Evolutionary conservation across 2,888 invertebrate species (phyloP).

Genomic region (Caenorhabditis plicata): DNA sequence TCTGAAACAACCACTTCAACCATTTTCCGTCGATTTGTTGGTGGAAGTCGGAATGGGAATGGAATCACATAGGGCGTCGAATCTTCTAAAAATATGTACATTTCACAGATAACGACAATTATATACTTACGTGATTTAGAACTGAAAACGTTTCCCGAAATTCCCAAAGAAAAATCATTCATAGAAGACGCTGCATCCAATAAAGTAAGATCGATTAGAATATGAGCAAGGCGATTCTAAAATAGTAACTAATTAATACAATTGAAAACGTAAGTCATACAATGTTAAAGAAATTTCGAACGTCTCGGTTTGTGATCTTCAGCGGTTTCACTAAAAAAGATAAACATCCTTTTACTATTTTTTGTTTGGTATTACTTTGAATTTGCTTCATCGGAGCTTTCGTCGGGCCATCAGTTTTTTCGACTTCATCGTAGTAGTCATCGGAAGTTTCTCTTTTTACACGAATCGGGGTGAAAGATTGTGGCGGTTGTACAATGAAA

Average conservation of each 20-base stretch:
- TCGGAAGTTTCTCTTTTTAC: slow-evolving; percentile 22
- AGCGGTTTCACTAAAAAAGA: slow-evolving; percentile 10
- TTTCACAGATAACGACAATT: not conserved
- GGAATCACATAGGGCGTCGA: slow-evolving; percentile 40
- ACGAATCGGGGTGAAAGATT: not conserved
- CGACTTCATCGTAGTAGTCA: slow-evolving; percentile 43
- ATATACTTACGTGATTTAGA: slow-evolving; percentile 34
- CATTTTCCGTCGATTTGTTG: slow-evolving; percentile 34
- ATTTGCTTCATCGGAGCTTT: slow-evolving; percentile 12
- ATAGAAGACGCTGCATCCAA: slow-evolving; percentile 43
- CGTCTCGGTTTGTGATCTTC: too few relatives aligned
- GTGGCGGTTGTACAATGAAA: not conserved
- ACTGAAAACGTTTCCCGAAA: slow-evolving; percentile 44
- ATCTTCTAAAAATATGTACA: slow-evolving; percentile 34
- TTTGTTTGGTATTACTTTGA: slow-evolving; percentile 5
- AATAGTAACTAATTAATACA: too few relatives aligned
- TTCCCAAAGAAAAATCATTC: slow-evolving; percentile 46
- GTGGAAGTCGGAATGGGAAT: slow-evolving; percentile 46
- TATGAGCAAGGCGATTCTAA: slow-evolving; percentile 44
- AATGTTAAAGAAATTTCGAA: too few relatives aligned
- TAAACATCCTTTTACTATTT: too few relatives aligned
- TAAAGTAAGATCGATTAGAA: slow-evolving; percentile 46
- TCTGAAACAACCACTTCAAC: slow-evolving; percentile 46
- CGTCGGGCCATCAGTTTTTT: slow-evolving; percentile 26
- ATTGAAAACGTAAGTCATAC: too few relatives aligned